Evolutionary conservation across 2,888 invertebrate species (phyloP).

Genomic region (Pachymerium ferrugineum): DNA sequence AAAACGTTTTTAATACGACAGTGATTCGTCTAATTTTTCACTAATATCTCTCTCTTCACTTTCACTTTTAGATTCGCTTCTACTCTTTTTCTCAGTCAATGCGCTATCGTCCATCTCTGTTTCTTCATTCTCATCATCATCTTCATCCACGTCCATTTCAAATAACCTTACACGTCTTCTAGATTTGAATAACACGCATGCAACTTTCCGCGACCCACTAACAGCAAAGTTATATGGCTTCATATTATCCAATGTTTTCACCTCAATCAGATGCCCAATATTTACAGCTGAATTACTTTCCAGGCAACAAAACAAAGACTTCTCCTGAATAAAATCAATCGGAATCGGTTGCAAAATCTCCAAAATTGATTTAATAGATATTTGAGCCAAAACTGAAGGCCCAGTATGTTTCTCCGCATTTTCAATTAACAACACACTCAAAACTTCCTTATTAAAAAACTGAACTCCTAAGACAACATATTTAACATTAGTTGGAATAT

Average conservation of each 20-base stretch:
- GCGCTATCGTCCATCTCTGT: not conserved
- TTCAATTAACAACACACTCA: slow-evolving; percentile 45
- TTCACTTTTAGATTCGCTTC: not conserved
- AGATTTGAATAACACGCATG: slow-evolving; percentile 74
- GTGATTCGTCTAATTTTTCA: not conserved
- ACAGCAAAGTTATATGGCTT: slow-evolving; percentile 64
- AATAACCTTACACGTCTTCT: slow-evolving; percentile 74
- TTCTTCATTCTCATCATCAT: slow-evolving; percentile 63
- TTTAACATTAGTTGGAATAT: not conserved
- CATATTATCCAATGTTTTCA: slow-evolving; percentile 43
- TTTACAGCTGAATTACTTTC: not conserved
- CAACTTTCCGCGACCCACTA: slow-evolving; percentile 75
- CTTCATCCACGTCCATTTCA: slow-evolving; percentile 89
- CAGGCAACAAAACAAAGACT: not conserved
- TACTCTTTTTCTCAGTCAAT: not conserved
- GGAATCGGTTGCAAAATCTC: slow-evolving; percentile 29
- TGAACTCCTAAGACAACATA: slow-evolving; percentile 44
- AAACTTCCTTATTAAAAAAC: slow-evolving; percentile 45
- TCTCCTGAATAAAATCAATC: not conserved
- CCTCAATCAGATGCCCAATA: not conserved
- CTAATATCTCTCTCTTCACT: not conserved
- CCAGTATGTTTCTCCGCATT: not conserved
- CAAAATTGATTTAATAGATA: not conserved
- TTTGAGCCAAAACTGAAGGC: not conserved
- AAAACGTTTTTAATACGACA: not conserved